phyloP scores from a whole-genome alignment of 2,888 invertebrate genomes.

The Caenorhabditis drosophilae region DNA sequence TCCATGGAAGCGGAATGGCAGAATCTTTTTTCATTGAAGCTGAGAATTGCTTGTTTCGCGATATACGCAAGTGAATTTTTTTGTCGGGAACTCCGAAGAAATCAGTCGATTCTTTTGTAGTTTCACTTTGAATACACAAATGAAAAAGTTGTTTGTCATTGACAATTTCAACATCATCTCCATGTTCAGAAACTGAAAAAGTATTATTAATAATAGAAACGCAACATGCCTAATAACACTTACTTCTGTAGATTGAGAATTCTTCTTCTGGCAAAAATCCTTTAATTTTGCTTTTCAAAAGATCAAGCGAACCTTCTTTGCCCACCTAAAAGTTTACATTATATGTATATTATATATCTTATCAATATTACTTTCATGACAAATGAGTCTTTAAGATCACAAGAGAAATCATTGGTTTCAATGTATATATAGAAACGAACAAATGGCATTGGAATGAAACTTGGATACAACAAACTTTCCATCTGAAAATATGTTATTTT shows the following conservation, averaged over 20 bases:
- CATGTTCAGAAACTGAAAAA: background rate
- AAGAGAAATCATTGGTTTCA: too few relatives aligned
- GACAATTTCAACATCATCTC: background rate
- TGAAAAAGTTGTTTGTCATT: background rate
- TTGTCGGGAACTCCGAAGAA: too few relatives aligned
- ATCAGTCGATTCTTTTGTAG: too few relatives aligned
- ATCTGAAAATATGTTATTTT: too few relatives aligned
- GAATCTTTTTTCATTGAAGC: background rate
- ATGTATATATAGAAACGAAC: too few relatives aligned
- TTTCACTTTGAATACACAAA: too few relatives aligned
- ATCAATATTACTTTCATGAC: too few relatives aligned
- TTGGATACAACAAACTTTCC: too few relatives aligned
- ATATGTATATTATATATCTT: too few relatives aligned
- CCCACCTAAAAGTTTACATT: too few relatives aligned
- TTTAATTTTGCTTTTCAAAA: background rate
- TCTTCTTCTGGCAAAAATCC: background rate
- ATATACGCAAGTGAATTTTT: background rate
- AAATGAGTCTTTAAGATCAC: too few relatives aligned
- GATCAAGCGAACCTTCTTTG: background rate
- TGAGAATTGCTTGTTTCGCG: background rate
- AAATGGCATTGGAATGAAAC: too few relatives aligned
- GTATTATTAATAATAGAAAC: background rate
- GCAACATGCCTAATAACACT: background rate
- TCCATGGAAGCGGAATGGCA: background rate
- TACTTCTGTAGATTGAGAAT: background rate